Evolutionary conservation across 2,888 invertebrate genomes (phyloP), one percentile per base, ranked within the genome.

Genomic region (Eubasilissa splendida): DNA sequence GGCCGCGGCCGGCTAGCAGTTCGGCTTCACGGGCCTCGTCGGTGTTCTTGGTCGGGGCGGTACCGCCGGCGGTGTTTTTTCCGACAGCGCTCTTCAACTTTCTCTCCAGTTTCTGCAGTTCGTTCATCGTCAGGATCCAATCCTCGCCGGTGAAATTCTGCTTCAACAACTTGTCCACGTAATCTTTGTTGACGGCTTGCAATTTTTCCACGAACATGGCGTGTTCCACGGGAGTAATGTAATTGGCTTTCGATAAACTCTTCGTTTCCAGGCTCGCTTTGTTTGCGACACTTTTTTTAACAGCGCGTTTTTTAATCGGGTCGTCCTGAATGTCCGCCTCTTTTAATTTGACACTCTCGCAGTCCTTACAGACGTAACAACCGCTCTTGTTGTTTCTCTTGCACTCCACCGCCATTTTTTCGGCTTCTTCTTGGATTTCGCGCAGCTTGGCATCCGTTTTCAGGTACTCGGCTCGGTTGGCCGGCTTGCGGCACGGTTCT

Each of bases 61-160:
- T 78, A 31, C 14, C 58, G 3, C 42, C 14, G 2, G 33, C 14
- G 3, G 60, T 33, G 4, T 31, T 33, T 31, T 75, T 68, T 1
- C 65, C 66, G 52, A 80, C 87, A 0, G 87, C 86, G 0, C 88
- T 88, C 80, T 87, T 88, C 1, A 90, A 80, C 63, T 87, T 88
- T 0, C 85, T 85, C 22, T 90, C 90, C 0, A 88, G 84, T 56
- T 88, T 87, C 81, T 90, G 90, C 56, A 90, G 60, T 60, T 87
- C 87, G 58, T 88, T 89, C 4, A 90, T 66, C 86, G 89, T 87
- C 0, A 90, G 88, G 0, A 90, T 71, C 90, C 90, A 90, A 14
- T 90, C 90, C 79, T 90, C 89, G 0, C 88, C 89, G 0, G 88
- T 87, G 0, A 90, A 79, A 0, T 85, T 86, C 12, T 87, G 87